A percentile compares a stretch with the other conserved stretches of the same genome.
phyloP scores from a whole-genome alignment of 2,888 invertebrate genomes.

The Andrena haemorrhoa region DNA sequence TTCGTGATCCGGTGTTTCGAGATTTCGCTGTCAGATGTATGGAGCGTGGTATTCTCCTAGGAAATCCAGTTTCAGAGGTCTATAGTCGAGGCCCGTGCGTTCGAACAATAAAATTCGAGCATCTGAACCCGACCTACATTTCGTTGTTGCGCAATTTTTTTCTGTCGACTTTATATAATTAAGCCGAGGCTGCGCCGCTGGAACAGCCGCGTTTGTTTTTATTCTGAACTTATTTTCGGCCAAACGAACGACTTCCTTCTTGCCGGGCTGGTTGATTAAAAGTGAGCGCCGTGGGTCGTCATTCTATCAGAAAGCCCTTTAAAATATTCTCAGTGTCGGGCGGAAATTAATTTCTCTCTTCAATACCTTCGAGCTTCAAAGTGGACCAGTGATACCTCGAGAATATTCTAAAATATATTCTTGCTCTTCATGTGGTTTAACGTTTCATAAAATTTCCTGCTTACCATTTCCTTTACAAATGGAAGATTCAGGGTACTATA shows the following conservation, averaged over 20 bases:
- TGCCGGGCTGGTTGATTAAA: constrained; percentile 30
- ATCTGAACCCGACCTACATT: constrained; percentile 32
- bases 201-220: constrained; percentile 11
- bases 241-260: constrained; percentile 24
- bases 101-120: constrained; percentile 33
- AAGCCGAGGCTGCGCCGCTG: constrained; percentile 2
- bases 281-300: background rate
- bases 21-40: background rate
- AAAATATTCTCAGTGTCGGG: background rate
- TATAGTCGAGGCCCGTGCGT: constrained; percentile 4
- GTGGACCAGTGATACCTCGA: background rate
- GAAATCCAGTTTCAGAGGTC: constrained; percentile 2
- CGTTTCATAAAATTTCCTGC: no score
- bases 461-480: no score
- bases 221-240: constrained; percentile 24
- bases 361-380: background rate
- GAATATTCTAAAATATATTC: background rate
- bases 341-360: constrained; percentile 13
- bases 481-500: no score
- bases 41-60: constrained; percentile 14
- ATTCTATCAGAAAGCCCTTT: constrained; percentile 20
- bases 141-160: constrained; percentile 34
- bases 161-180: constrained; percentile 38
- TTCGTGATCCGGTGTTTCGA: background rate
- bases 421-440: background rate